Evolutionary conservation across 2,888 invertebrate genomes (phyloP), one percentile per base, ranked within the genome.

Genomic region (Dendrolimus houi): DNA sequence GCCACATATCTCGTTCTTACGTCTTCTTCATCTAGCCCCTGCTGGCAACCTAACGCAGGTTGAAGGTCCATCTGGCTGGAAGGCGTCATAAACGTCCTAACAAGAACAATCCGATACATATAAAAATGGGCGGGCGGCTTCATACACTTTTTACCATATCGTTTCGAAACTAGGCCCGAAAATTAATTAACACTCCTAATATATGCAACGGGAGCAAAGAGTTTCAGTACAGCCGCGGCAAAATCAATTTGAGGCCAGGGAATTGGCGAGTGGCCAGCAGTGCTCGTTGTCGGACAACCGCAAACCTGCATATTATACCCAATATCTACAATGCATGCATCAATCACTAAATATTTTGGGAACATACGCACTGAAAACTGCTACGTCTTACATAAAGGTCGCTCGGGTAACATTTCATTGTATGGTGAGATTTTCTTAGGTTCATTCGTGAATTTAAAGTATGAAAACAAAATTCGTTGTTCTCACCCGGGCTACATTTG

Each of bases 191-290:
- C 75, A 77, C 65, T 73, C 71, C 75, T 83, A 80, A 82, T 78
- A 64, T 72, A 79, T 75, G 76, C 77, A 78, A 66, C 67, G 70
- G 70, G 73, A 74, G 79, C 74, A 76, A 80, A 83, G 79, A 83
- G 78, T 83, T 81, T 80, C 71, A 71, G 71, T 77, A 77, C 74
- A 76, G 74, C 74, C 74, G 72, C 68, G 72, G 79, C 77, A 81
- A 82, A 87, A 87, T 87, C 87, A 87, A 88, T 88, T 88, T 86
- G 81, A 83, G 82, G 82, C 77, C 84, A 73, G 70, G 68, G 70
- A 72, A 75, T 83, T 88, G 87, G 87, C 87, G 62, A 60, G 59
- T 60, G 74, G 79, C 87, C 87, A 86, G 74, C 68, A 60, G 66
- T 69, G 68, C 72, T 72, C 79, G 69, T 68, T 72, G 70, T 71